These are phyloP conservation scores for Iphiclides podalirius DNA, from an alignment of 2,888 invertebrate species.

Conservation along the genomic window DNA sequence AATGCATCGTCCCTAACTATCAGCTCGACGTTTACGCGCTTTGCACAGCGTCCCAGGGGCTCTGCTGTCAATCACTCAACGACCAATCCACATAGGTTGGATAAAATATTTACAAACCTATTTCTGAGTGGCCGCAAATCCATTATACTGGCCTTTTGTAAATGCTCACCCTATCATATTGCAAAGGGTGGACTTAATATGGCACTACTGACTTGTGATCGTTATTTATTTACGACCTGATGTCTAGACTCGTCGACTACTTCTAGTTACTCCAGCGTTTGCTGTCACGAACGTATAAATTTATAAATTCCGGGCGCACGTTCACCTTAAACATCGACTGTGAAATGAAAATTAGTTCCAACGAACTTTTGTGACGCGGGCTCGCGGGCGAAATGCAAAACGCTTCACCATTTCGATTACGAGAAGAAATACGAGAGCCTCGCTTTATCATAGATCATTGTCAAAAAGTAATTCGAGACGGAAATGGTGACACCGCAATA, in stretches of 20 bases:
- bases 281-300: conserved; percentile 57
- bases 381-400: neutral
- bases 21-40: conserved; percentile 8
- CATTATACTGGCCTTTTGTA: conserved; percentile 64
- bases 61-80: conserved; percentile 69
- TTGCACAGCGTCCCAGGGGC: conserved; percentile 45
- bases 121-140: conserved; percentile 67
- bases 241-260: conserved; percentile 59
- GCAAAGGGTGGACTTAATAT: conserved; percentile 53
- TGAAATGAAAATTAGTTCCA: neutral
- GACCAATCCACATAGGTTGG: conserved; percentile 55
- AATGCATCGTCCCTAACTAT: conserved; percentile 1
- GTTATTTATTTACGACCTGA: conserved; percentile 62
- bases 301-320: conserved; percentile 25
- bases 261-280: conserved; percentile 53
- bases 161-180: conserved; percentile 40
- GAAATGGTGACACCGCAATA: conserved; percentile 70
- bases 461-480: conserved; percentile 71
- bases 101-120: conserved; percentile 76
- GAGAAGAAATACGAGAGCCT: conserved; percentile 42
- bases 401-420: conserved; percentile 16
- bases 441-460: conserved; percentile 69
- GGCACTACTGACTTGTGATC: conserved; percentile 51
- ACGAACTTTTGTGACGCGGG: neutral
- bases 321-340: neutral